Conservation (phyloP, 2,888 invertebrate species). For the Hypercompe scribonia region DNA sequence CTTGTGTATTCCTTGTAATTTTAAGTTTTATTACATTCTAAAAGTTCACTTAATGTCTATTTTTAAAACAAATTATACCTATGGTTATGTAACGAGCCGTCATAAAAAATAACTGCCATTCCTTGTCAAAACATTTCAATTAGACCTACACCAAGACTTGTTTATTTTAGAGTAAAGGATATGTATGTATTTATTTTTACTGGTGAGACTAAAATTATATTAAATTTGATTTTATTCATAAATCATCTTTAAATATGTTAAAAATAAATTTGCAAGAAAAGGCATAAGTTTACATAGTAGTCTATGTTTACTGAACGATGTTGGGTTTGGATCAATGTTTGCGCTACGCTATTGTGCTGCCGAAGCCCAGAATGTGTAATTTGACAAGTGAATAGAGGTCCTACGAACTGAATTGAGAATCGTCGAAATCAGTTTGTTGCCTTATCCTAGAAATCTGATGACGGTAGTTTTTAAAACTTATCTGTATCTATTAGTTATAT, state of each 20-base stretch:
- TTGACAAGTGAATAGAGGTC: conserved; percentile 41
- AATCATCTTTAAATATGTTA: conserved; percentile 22
- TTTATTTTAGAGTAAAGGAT: too few species aligned
- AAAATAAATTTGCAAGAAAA: conserved; percentile 67
- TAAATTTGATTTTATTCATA: conserved; percentile 40
- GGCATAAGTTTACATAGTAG: conserved; percentile 59
- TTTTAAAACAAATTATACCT: too few species aligned
- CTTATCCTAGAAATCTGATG: conserved; percentile 13
- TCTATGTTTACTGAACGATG: conserved; percentile 68
- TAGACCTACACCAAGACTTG: too few species aligned
- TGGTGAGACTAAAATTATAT: neutral
- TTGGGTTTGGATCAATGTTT: conserved; percentile 74
- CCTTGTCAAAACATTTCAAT: too few species aligned
- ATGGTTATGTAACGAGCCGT: too few species aligned
- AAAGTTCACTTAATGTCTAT: neutral
- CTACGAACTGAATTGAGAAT: neutral
- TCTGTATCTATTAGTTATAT: neutral
- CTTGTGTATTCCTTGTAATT: neutral
- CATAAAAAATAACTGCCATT: too few species aligned
- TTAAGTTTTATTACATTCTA: neutral
- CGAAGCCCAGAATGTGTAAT: conserved; percentile 43
- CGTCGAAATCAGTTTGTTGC: conserved; percentile 10
- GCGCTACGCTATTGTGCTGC: conserved; percentile 70
- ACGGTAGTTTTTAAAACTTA: neutral
- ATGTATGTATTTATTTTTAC: too few species aligned